Percentiles rank a stretch among this genome's conserved stretches.
Evolutionary conservation across 2,113 vertebrate species (phyloP).

Genomic region (Sylvia atricapilla): DNA sequence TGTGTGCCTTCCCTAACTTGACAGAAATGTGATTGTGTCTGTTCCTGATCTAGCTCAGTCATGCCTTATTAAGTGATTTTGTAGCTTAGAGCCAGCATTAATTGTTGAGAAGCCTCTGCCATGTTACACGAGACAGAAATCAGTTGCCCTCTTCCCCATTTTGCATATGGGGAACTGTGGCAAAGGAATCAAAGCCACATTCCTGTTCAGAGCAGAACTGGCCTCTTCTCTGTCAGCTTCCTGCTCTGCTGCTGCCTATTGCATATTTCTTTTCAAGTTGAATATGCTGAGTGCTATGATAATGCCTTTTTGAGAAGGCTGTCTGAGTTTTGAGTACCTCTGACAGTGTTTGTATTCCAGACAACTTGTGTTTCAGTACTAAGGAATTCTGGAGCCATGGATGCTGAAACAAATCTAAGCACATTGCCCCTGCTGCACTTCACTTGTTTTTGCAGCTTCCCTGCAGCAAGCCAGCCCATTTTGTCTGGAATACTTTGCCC

Average conservation of each 20-base stretch:
- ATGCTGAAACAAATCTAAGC: neutral
- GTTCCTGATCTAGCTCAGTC: constrained; percentile 15
- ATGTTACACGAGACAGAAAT: neutral
- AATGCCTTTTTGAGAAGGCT: neutral
- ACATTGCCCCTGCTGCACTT: neutral
- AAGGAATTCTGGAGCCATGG: neutral
- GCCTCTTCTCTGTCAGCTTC: neutral
- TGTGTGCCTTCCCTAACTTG: neutral
- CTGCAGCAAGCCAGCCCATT: neutral
- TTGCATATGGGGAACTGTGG: neutral
- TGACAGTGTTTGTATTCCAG: neutral
- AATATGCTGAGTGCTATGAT: accelerated
- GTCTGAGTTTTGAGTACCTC: neutral
- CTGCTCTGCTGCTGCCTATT: neutral
- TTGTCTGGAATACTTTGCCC: neutral
- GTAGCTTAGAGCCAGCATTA: neutral
- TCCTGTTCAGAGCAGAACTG: neutral
- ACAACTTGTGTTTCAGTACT: neutral
- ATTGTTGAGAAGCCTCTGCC: neutral
- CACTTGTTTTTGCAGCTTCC: neutral
- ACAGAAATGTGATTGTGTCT: neutral
- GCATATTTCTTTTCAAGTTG: neutral
- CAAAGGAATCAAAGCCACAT: neutral
- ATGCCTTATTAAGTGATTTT: neutral
- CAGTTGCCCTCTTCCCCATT: neutral